Evolutionary conservation across 2,888 invertebrate genomes (phyloP).

Genomic region (Archips xylosteana): DNA sequence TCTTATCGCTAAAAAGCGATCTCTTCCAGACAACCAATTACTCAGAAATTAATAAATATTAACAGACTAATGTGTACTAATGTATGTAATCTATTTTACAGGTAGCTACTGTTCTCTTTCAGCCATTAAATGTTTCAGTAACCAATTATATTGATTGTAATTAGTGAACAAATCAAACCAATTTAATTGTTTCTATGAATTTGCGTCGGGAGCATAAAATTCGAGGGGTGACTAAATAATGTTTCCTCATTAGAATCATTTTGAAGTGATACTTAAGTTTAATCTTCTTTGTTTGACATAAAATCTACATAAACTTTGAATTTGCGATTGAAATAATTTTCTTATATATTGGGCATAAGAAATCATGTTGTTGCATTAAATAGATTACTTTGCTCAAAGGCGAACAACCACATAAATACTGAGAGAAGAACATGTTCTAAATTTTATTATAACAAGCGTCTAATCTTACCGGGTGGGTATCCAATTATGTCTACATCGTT

Average conservation of each 20-base stretch:
- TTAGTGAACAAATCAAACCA: not conserved
- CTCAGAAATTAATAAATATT: no score
- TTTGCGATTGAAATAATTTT: no score
- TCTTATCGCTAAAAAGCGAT: no score
- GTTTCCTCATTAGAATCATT: not conserved
- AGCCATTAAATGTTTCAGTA: not conserved
- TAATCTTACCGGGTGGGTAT: not conserved
- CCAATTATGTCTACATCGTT: not conserved
- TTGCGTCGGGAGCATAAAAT: not conserved
- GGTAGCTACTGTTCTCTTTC: no score
- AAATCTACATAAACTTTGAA: no score
- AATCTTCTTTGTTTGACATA: not conserved
- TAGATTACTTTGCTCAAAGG: not conserved
- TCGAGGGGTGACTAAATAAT: not conserved
- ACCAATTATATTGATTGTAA: not conserved
- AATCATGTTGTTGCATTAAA: no score
- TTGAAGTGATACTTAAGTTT: no score
- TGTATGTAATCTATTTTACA: no score
- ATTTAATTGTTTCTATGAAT: not conserved
- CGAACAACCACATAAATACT: not conserved
- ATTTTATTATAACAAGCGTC: not conserved
- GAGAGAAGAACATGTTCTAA: not conserved
- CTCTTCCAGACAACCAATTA: no score
- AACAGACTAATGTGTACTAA: no score
- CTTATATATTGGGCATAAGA: no score